These are phyloP conservation scores for Papilio demoleus DNA, from an alignment of 2,888 invertebrate genomes.

Conservation along the genomic window DNA sequence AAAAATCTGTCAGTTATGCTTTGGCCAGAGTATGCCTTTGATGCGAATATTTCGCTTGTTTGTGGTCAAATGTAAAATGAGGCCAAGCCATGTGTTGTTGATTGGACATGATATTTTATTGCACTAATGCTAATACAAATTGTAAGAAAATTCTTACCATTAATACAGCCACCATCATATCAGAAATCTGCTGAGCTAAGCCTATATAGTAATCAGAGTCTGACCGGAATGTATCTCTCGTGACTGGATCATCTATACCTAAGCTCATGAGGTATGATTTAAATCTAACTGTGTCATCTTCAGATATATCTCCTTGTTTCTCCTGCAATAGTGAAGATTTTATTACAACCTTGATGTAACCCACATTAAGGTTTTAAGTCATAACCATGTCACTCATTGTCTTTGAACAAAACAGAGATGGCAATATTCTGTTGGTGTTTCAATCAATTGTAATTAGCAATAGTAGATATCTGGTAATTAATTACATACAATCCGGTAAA, in stretches of 20 bases:
- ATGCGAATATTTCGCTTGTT: too few relatives aligned
- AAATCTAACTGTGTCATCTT: conserved; percentile 98
- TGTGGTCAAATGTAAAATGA: too few relatives aligned
- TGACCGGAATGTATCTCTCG: conserved; percentile 93
- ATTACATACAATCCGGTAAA: background rate
- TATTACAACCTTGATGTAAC: conserved; percentile 23
- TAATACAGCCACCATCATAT: conserved; percentile 91
- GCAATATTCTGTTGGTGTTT: too few relatives aligned
- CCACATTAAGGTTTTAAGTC: too few relatives aligned
- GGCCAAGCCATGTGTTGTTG: too few relatives aligned
- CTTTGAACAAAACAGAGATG: background rate
- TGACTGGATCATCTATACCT: conserved; percentile 99
- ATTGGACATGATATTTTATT: too few relatives aligned
- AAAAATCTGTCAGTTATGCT: too few relatives aligned
- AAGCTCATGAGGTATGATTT: conserved; percentile 98
- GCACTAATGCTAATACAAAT: background rate
- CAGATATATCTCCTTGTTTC: conserved; percentile 96
- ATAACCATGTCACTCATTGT: background rate
- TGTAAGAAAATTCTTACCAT: conserved; percentile 82
- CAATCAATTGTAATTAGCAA: too few relatives aligned
- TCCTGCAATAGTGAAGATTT: conserved; percentile 79
- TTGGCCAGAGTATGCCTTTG: too few relatives aligned
- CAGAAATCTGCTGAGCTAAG: conserved; percentile 93
- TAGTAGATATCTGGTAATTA: too few relatives aligned
- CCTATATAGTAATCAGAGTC: conserved; percentile 93